Evolutionary conservation across 2,113 vertebrate genomes (phyloP).

Genomic region (Lynx canadensis): DNA sequence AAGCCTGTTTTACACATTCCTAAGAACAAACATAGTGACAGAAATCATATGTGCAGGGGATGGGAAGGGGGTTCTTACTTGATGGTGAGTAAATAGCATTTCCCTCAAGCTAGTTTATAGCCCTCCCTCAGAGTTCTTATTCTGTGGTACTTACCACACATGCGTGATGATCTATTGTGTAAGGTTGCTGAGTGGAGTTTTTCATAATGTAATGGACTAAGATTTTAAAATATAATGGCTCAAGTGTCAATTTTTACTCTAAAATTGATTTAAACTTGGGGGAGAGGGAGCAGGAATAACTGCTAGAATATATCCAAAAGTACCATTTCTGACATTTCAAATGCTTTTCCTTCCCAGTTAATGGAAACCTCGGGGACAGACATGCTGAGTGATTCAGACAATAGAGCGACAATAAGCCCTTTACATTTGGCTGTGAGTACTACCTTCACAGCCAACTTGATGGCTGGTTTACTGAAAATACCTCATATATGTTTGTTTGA

Average conservation of each 20-base stretch:
- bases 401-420: constrained; percentile 95
- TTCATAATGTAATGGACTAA: not conserved
- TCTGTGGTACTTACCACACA: not conserved
- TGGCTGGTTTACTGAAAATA: constrained; percentile 6
- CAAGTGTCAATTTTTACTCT: not conserved
- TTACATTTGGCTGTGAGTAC: constrained; percentile 97
- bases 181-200: not conserved
- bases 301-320: not conserved
- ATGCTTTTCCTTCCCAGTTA: constrained; percentile 86
- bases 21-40: not conserved
- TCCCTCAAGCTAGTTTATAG: not conserved
- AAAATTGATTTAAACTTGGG: not conserved
- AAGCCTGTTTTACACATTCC: not conserved
- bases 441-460: not conserved
- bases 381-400: constrained; percentile 95
- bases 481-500: not conserved
- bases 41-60: not conserved
- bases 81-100: not conserved
- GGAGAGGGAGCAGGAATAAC: not conserved
- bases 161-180: not conserved
- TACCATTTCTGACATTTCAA: constrained; percentile 60
- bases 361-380: constrained; percentile 98
- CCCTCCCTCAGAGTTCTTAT: not conserved
- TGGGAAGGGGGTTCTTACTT: not conserved
- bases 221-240: not conserved